A percentile compares a stretch with the other conserved stretches of the same genome.
phyloP scores from a whole-genome alignment of 92 coral and sea anemone genomes.

The Zoanthus gigantus region DNA sequence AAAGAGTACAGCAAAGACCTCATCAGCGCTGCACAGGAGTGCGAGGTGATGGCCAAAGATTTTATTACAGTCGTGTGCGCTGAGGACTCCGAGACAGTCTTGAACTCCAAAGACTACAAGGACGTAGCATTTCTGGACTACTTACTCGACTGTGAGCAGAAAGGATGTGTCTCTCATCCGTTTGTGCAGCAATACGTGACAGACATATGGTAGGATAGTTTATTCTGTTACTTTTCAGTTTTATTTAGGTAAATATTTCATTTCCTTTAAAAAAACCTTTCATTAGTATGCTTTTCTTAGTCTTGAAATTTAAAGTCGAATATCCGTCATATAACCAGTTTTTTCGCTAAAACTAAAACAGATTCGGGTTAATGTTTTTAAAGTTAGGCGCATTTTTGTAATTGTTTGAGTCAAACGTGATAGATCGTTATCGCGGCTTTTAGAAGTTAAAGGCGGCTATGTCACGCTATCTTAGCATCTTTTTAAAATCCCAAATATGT shows the following conservation, averaged over 20 bases:
- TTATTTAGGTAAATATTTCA: neutral
- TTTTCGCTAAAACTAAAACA: too few relatives aligned
- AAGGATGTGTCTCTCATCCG: conserved; percentile 93
- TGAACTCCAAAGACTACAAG: conserved; percentile 85
- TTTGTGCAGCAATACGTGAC: conserved; percentile 95
- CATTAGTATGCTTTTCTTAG: too few relatives aligned
- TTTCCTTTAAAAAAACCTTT: too few relatives aligned
- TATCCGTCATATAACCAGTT: too few relatives aligned
- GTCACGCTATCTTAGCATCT: too few relatives aligned
- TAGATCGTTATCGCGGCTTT: too few relatives aligned
- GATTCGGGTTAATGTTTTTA: too few relatives aligned
- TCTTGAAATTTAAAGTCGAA: too few relatives aligned
- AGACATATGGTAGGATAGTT: conserved; percentile 67
- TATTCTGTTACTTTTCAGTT: neutral
- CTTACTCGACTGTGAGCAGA: conserved; percentile 92
- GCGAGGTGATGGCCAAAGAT: conserved; percentile 87
- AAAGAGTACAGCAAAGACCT: conserved; percentile 88
- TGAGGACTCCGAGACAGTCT: conserved; percentile 83
- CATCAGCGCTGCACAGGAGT: conserved; percentile 78
- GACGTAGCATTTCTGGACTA: conserved; percentile 94
- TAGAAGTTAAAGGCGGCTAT: too few relatives aligned
- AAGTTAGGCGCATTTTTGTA: too few relatives aligned
- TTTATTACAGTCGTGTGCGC: conserved; percentile 91
- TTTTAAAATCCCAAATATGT: too few relatives aligned
- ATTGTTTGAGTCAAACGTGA: too few relatives aligned